Evolutionary conservation across 2,797 vertebrate genomes (phyloP), one percentile per base, ranked within the genome.

Genomic region (Protosalanx chinensis): DNA sequence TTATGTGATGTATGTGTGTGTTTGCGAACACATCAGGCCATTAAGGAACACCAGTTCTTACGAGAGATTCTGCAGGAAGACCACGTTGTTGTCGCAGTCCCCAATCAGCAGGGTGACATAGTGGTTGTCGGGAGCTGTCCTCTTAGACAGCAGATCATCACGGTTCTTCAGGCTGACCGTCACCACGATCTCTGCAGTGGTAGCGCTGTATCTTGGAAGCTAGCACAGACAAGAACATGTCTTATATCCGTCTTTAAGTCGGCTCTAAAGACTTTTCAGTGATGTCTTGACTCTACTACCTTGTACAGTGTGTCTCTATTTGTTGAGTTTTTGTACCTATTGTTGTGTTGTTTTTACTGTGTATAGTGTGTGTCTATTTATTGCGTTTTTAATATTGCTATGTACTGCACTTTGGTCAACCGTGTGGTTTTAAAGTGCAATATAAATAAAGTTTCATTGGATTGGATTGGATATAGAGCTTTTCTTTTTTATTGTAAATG

Each of bases 1-100:
- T 5, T 27, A 27, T 35, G 61, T 64, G 33, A 35, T 35, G 62
- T 20, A 33, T 41, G 29, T 56, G 29, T 67, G 29, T 53, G 46
- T 60, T 20, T 23, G 13, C 18, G 33, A 41, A 20, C 18, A 35
- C 16, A 65, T 65, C 70, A 56, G 16, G 1, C 1, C 23, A 0
- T 61, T 27, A 7, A 1, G 37, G n/a, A 1, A 7, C 3, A 4
- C 35, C 29, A 72, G 68, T 64, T 27, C 94, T 92, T 88, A 98
- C 97, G 78, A 91, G 87, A 99, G 92, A 92, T 94, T 99, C 70
- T 98, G 95, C 68, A 93, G 91, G 87, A 95, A 95, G 82, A 97
- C 85, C 3, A 98, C 91, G 59, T 87, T 88, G 85, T 99, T 98
- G 89, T 97, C 96, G 79, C 92, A 84, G 88, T 98, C 91, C 84